Conservation (phyloP, 2,888 invertebrate species). For the Campopleginae sp. region DNA sequence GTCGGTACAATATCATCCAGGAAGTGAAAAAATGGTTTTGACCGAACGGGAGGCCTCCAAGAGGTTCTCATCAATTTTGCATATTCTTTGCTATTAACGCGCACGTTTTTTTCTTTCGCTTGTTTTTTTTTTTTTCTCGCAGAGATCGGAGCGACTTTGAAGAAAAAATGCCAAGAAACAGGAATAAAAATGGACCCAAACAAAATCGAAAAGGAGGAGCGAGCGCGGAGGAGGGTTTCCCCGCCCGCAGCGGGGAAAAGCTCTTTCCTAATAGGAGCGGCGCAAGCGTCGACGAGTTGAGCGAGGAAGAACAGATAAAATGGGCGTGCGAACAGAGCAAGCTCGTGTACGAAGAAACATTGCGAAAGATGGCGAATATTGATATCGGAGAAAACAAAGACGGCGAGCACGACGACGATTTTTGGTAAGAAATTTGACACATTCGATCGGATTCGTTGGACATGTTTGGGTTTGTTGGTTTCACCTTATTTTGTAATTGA, state of each 20-base stretch:
- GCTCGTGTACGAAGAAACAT: background rate
- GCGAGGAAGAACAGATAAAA: slow-evolving; percentile 66
- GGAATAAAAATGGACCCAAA: background rate
- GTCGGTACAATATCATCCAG: background rate
- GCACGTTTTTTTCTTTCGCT: slow-evolving; percentile 39
- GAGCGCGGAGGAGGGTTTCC: no score
- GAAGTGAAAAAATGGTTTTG: slow-evolving; percentile 46
- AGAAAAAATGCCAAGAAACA: background rate
- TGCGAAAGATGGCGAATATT: rapidly evolving
- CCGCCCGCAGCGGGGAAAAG: no score
- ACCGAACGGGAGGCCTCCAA: background rate
- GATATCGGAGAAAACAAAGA: background rate
- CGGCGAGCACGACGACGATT: slow-evolving; percentile 11
- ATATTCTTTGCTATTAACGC: background rate
- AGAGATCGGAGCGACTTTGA: slow-evolving; percentile 2
- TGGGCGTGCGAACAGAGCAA: slow-evolving; percentile 66
- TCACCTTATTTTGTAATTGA: slow-evolving; percentile 27
- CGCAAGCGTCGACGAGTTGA: slow-evolving; percentile 19
- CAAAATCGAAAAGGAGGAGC: background rate
- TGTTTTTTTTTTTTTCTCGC: slow-evolving; percentile 56
- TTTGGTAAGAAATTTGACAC: slow-evolving; percentile 30
- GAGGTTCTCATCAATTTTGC: no score
- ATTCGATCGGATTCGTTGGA: background rate
- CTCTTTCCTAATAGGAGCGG: slow-evolving; percentile 66
- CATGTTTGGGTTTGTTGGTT: background rate